Evolutionary conservation across 2,888 invertebrate genomes (phyloP).

Genomic region (Drosophila yooni): DNA sequence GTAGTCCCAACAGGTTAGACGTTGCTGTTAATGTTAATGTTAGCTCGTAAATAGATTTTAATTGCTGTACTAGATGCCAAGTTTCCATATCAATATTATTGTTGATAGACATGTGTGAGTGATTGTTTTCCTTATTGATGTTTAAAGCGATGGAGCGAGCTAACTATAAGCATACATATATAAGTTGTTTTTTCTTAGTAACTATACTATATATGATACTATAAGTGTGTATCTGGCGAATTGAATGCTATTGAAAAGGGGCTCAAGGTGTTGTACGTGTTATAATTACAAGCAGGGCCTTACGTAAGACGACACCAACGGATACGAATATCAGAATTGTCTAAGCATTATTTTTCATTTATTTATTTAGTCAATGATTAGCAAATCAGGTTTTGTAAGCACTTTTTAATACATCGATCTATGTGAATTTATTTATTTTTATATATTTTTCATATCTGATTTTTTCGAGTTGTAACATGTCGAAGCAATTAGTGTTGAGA

Average conservation of each 20-base stretch:
- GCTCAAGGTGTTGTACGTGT: slow-evolving; percentile 56
- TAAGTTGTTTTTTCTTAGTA: slow-evolving; percentile 4
- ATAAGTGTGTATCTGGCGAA: background rate
- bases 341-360: background rate
- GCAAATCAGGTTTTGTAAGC: slow-evolving; percentile 28
- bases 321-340: too few relatives aligned
- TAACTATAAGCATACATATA: slow-evolving; percentile 55
- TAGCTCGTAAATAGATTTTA: slow-evolving; percentile 77
- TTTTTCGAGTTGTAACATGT: slow-evolving; percentile 21
- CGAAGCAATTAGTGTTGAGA: slow-evolving; percentile 13
- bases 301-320: slow-evolving; percentile 53
- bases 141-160: slow-evolving; percentile 40
- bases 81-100: slow-evolving; percentile 54
- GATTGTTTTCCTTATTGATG: slow-evolving; percentile 28
- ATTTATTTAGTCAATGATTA: slow-evolving; percentile 29
- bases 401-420: slow-evolving; percentile 25
- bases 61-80: slow-evolving; percentile 55
- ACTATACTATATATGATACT: slow-evolving; percentile 1
- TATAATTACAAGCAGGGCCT: slow-evolving; percentile 52
- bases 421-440: slow-evolving; percentile 34
- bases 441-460: slow-evolving; percentile 13
- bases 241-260: slow-evolving; percentile 42
- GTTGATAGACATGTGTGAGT: slow-evolving; percentile 8
- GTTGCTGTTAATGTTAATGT: slow-evolving; percentile 54
- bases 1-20: slow-evolving; percentile 34